phyloP scores from a whole-genome alignment of 2,797 vertebrate genomes.

The Pempheris klunzingeri region DNA sequence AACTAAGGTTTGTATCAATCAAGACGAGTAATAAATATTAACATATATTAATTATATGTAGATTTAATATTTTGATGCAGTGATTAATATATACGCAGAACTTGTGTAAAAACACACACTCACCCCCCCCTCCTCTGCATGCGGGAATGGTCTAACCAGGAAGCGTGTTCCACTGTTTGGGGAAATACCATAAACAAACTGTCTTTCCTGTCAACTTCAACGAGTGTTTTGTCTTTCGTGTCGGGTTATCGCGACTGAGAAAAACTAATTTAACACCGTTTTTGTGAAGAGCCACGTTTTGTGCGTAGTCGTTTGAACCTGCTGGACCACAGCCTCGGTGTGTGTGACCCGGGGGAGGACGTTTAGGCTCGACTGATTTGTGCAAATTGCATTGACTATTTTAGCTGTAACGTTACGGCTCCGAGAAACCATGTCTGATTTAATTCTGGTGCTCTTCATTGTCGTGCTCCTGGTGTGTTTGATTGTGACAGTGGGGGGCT shows the following conservation, averaged over 20 bases:
- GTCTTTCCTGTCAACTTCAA: constrained; percentile 36
- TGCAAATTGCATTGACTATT: background rate
- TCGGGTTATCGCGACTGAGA: background rate
- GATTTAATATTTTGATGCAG: rapidly evolving
- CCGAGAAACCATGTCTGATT: constrained; percentile 86
- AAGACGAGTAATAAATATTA: rapidly evolving
- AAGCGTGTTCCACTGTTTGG: constrained; percentile 77
- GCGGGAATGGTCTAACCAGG: constrained; percentile 71
- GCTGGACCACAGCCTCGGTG: constrained; percentile 5
- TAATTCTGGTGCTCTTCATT: constrained; percentile 87
- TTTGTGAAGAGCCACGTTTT: background rate
- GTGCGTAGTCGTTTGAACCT: background rate
- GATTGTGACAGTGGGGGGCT: constrained; percentile 86
- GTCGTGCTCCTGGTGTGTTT: constrained; percentile 83
- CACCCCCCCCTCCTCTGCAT: rapidly evolving
- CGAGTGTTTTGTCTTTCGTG: constrained; percentile 23
- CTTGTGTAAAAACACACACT: background rate
- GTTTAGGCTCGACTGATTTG: constrained; percentile 19
- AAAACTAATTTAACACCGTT: background rate
- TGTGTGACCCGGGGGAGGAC: constrained; percentile 47
- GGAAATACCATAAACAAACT: constrained; percentile 74
- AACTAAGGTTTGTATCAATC: rapidly evolving
- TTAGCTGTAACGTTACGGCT: constrained; percentile 20
- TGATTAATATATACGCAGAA: background rate
- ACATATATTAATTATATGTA: rapidly evolving